Evolutionary conservation across 2,888 invertebrate genomes (phyloP), one percentile per base, ranked within the genome.

Genomic region (Scaptomyza caliginosa): DNA sequence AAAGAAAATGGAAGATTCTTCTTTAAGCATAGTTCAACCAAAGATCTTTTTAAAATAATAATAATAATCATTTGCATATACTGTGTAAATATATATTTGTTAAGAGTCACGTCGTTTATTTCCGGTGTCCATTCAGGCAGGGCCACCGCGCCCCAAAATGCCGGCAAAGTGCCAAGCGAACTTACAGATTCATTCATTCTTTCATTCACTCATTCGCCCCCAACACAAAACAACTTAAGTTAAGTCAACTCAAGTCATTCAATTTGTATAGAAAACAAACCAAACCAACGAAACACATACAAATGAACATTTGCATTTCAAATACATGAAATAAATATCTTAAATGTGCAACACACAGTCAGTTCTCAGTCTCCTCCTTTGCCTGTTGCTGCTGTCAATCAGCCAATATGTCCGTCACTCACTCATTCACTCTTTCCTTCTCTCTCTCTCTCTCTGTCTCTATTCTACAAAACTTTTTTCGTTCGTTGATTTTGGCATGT

Each of bases 101-200:
- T 66, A 84, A 87, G 89, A 90, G 90, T 89, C 90, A 89, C 90
- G 90, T 90, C 90, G 90, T 81, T 89, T 87, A 88, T 86, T 89
- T 90, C 90, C 90, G 90, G 89, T 88, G 83, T 72, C 66, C 74
- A 69, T 74, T 69, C 30, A 48, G 38, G n/a, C 8, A 16, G n/a
- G 17, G 34, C 40, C 73, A 58, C 57, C 56, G 50, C 51, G 54
- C 48, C 66, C 54, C 52, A 59, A 65, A 48, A 46, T 21, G 57
- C 58, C 52, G 80, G 80, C 83, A 86, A 52, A 71, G 68, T 80
- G 83, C 83, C 88, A 83, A 82, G 77, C 81, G 48, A 78, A 86
- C 85, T 85, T 85, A 82, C 85, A 86, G 84, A 84, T 77, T 77
- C 76, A 84, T 75, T 86, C 81, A 84, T 63, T 70, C 57, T 43